phyloP scores from a whole-genome alignment of 2,113 vertebrate species.

The Thymallus thymallus region DNA sequence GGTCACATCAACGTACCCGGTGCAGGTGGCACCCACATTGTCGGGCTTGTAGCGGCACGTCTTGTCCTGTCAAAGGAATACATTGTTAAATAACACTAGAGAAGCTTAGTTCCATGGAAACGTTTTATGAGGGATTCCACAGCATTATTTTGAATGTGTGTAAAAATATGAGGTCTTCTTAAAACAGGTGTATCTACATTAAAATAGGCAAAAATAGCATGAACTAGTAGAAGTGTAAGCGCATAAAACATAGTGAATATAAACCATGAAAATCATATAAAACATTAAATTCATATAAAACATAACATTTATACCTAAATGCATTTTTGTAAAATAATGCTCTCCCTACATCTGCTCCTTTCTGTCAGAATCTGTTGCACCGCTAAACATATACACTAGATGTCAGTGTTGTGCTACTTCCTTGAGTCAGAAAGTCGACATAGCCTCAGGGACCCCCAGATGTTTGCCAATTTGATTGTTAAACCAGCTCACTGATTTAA shows the following conservation, averaged over 20 bases:
- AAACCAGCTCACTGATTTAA: no score
- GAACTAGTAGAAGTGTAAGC: not conserved
- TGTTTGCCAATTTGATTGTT: no score
- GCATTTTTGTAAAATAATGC: no score
- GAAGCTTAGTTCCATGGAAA: not conserved
- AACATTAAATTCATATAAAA: not conserved
- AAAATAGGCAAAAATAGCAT: no score
- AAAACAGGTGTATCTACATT: no score
- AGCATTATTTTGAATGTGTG: no score
- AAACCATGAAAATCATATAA: not conserved
- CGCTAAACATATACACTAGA: constrained; percentile 26
- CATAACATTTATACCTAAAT: not conserved
- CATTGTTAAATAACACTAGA: no score
- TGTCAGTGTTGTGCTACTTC: constrained; percentile 27
- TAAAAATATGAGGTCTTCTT: no score
- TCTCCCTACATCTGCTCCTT: not conserved
- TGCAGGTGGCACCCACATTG: constrained; percentile 66
- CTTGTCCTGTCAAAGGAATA: constrained; percentile 55
- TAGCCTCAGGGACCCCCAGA: no score
- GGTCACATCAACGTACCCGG: constrained; percentile 59
- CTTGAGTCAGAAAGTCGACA: no score
- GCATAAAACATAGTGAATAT: not conserved
- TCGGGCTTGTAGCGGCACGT: constrained; percentile 61
- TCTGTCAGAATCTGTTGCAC: not conserved
- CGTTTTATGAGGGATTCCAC: no score